Evolutionary conservation across 2,113 vertebrate genomes (phyloP), one percentile per base, ranked within the genome.

Genomic region (Crocuta crocuta): DNA sequence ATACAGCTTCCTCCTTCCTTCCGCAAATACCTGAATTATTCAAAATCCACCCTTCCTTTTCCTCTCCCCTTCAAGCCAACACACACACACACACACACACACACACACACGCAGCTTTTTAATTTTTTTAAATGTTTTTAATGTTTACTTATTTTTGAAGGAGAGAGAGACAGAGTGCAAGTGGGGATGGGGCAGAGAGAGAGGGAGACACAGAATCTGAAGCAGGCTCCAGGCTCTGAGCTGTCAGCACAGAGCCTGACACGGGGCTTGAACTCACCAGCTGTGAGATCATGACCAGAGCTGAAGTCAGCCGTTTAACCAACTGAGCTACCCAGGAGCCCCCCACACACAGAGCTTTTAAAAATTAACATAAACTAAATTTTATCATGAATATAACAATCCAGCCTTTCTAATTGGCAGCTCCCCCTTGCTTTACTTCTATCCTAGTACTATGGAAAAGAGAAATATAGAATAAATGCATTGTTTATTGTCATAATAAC

Each of bases 401-500:
- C 82, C 66, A 97, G 95, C n/a, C 96, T 94, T 96, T 90, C 83
- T 97, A 70, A 82, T 55, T 83, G 97, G 93, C 96, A 88, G 26
- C 43, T 83, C 45, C 12, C n/a, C 58, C 89, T 66, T 50, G 15
- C 92, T 97, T 98, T 98, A 98, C 96, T 97, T 98, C 92, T 79
- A 98, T 98, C 90, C 95, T 91, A 85, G 86, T 91, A n/a, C 48
- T 98, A 98, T 98, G 91, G 98, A 97, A 96, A 98, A 53, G 97
- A 97, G 97, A 98, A 98, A 97, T 93, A 79, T 93, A 39, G 85
- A 97, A 98, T 96, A 89, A 97, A 94, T 92, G 96, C 97, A 97
- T 98, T 98, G 95, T 98, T 96, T 97, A 87, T 95, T 65, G 17
- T 66, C 91, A 97, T 71, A 98, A 97, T 98, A 98, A 98, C 96